Conservation (phyloP, 2,888 invertebrate species). For the Phlogophora meticulosa region DNA sequence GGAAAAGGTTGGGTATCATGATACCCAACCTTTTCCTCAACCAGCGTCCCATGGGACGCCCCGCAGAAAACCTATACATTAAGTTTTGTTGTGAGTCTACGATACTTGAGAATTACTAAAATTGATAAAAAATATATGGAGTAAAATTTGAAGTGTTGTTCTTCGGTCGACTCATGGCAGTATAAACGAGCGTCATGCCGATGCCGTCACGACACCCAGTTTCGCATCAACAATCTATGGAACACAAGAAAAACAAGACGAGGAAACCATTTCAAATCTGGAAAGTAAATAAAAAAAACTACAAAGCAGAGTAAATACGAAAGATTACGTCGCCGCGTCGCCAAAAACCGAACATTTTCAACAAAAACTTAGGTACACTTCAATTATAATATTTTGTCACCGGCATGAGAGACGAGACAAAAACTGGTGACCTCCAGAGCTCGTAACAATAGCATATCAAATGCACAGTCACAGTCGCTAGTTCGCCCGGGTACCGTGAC, state of each 20-base stretch:
- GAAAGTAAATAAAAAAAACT: neutral
- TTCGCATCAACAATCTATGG: neutral
- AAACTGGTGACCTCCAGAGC: constrained; percentile 69
- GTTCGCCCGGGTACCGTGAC: constrained; percentile 74
- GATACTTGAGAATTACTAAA: too few relatives aligned
- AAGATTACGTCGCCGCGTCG: constrained; percentile 13
- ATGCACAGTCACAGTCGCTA: constrained; percentile 79
- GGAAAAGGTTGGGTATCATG: too few relatives aligned
- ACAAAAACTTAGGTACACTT: constrained; percentile 43
- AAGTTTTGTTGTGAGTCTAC: too few relatives aligned
- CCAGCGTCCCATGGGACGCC: too few relatives aligned
- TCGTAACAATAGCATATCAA: constrained; percentile 80
- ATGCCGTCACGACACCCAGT: too few relatives aligned
- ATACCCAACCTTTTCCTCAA: too few relatives aligned
- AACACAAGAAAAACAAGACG: neutral
- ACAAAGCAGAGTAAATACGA: constrained; percentile 19
- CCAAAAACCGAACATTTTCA: constrained; percentile 30
- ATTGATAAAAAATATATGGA: too few relatives aligned
- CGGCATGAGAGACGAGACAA: constrained; percentile 56
- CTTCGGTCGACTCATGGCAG: too few relatives aligned
- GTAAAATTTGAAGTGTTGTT: too few relatives aligned
- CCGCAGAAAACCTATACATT: too few relatives aligned
- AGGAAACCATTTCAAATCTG: neutral
- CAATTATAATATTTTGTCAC: constrained; percentile 56
- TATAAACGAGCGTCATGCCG: too few relatives aligned